Percentiles rank a stretch among this genome's conserved stretches.
phyloP scores from a whole-genome alignment of 2,888 invertebrate genomes.

The Neoaliturus tenellus region DNA sequence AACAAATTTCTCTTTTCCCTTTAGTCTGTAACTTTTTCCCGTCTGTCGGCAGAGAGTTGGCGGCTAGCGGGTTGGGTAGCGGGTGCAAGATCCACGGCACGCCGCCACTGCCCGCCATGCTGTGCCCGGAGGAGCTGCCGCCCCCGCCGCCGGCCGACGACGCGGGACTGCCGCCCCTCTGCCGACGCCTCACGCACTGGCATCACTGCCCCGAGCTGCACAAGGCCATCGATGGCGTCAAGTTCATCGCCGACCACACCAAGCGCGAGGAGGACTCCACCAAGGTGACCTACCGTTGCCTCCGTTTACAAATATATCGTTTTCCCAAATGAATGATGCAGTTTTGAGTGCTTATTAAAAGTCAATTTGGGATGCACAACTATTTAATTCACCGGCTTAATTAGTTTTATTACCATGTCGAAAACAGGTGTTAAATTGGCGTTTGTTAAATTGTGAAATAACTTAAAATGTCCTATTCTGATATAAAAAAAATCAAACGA shows the following conservation, averaged over 20 bases:
- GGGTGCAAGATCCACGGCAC: slow-evolving; percentile 78
- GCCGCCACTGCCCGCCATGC: slow-evolving; percentile 74
- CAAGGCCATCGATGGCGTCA: slow-evolving; percentile 94
- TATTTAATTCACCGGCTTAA: no score
- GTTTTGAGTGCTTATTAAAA: no score
- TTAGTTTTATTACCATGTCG: no score
- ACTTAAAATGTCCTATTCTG: no score
- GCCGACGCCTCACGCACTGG: slow-evolving; percentile 80
- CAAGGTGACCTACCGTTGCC: slow-evolving; percentile 79
- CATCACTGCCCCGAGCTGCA: slow-evolving; percentile 94
- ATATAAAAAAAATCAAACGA: no score
- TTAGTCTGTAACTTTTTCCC: no score
- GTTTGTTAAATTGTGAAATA: no score
- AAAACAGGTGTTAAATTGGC: no score
- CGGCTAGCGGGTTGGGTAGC: slow-evolving; percentile 67
- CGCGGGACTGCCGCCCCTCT: slow-evolving; percentile 58
- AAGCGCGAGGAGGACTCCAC: slow-evolving; percentile 94
- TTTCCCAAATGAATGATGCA: no score
- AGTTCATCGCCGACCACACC: slow-evolving; percentile 95
- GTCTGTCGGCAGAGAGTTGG: slow-evolving; percentile 57
- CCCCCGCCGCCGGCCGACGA: slow-evolving; percentile 68
- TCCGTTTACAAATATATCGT: no score
- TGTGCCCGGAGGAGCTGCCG: slow-evolving; percentile 72
- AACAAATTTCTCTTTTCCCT: no score
- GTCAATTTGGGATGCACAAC: no score